Base-by-base conservation (phyloP, 2,888 invertebrate genomes). In the Drosophila imparisetae region DNA sequence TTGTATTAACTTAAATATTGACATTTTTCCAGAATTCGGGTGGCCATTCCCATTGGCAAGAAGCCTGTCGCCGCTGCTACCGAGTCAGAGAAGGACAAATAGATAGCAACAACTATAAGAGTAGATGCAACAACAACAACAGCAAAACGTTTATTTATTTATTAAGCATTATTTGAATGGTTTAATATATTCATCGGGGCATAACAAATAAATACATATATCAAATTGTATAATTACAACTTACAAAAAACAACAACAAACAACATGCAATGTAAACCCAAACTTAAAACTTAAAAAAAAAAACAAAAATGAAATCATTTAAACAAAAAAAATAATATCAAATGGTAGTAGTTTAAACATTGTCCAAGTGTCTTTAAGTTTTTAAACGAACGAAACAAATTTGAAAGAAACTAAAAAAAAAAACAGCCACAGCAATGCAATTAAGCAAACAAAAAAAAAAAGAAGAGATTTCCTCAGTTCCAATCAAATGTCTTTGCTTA, bases 11-110 rank as follows among this genome's bases (percentile, higher is more conserved):
- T 11, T 42, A 36, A 32, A 27, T 54, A 15, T 24, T 2, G 15
- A 24, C 21, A 1, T 18, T 21, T 84, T 94, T 94, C 38, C 94
- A 98, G 98, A 93, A 96, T 98, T 91, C 96, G 96, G 93, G 96
- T 96, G 90, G 97, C 97, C 87, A 95, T 98, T 93, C 98, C 98
- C 79, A 95, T 97, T 93, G 97, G 97, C 93, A 96, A 97, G 94
- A 97, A 97, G 94, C 92, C 95, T 82, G 97, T 92, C 78, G 90
- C 74, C 55, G 88, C 84, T 66, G 83, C 84, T 21, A 57, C 57
- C 72, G 92, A 97, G 92, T 95, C 96, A 91, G 96, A 96, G 92
- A 97, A 97, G 94, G 96, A 97, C 94, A 96, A 97, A 94, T 96
- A 96, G 95, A 90, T 67, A 72, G 77, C 73, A 81, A 79, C 80